phyloP scores from a whole-genome alignment of 2,113 vertebrate species.

The Vidua macroura region DNA sequence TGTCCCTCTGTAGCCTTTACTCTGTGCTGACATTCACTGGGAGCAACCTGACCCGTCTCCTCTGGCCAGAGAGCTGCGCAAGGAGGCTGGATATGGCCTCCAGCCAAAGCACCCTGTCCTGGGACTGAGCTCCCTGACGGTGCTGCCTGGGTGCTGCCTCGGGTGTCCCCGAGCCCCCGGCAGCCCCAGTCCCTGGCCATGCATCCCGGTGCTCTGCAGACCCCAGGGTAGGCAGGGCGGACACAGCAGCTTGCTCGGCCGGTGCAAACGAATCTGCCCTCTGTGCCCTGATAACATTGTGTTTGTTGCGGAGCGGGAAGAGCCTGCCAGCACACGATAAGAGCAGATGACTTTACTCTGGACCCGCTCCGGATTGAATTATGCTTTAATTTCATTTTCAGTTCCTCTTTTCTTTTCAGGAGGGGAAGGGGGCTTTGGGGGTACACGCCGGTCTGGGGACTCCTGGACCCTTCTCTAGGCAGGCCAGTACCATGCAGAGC shows the following conservation, averaged over 20 bases:
- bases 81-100: not conserved
- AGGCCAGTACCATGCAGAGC: not conserved
- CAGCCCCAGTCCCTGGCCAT: accelerated
- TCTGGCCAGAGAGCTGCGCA: accelerated
- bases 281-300: constrained; percentile 69
- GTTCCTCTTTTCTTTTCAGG: constrained; percentile 54
- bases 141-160: not conserved
- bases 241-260: constrained; percentile 17
- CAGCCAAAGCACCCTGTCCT: not conserved
- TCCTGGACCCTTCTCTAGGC: not conserved
- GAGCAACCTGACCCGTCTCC: not conserved
- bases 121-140: not conserved
- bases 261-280: constrained; percentile 64
- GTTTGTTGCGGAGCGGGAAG: constrained; percentile 60
- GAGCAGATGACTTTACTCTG: constrained; percentile 65
- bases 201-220: not conserved
- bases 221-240: constrained; percentile 12
- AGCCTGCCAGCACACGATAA: constrained; percentile 68
- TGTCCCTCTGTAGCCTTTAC: accelerated
- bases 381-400: constrained; percentile 59
- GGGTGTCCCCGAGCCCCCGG: accelerated
- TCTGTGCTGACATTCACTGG: not conserved
- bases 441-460: not conserved
- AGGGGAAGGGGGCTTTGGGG: not conserved
- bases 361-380: constrained; percentile 59